Evolutionary conservation across 2,888 invertebrate genomes (phyloP).

Genomic region (Spicauda simplicius): DNA sequence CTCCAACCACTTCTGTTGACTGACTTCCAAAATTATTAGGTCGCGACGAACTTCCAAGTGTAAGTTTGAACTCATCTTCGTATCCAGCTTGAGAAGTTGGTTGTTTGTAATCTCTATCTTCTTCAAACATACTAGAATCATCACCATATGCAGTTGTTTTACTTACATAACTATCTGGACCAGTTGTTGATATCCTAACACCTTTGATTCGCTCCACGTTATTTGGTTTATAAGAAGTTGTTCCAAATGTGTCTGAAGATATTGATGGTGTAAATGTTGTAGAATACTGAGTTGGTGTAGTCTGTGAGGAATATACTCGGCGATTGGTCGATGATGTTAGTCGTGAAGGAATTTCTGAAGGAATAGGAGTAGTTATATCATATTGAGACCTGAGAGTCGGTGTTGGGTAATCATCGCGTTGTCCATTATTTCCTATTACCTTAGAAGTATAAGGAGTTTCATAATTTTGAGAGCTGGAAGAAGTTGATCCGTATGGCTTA

Average conservation of each 20-base stretch:
- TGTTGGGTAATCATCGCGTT: not conserved
- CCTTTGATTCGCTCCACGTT: not conserved
- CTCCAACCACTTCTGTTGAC: constrained; percentile 53
- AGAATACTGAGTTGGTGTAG: not conserved
- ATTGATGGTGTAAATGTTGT: constrained; percentile 11
- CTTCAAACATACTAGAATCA: not conserved
- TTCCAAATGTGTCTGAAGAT: not conserved
- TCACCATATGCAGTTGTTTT: constrained; percentile 9
- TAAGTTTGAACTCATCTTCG: not conserved
- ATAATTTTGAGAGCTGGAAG: constrained; percentile 1
- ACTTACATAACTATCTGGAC: not conserved
- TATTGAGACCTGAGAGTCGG: constrained; percentile 8
- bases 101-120: not conserved
- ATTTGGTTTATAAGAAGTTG: not conserved
- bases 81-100: not conserved
- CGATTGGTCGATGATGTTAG: constrained; percentile 1
- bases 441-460: not conserved
- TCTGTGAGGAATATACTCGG: not conserved
- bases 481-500: constrained; percentile 2
- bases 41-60: not conserved
- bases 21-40: not conserved
- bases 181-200: constrained; percentile 2
- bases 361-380: constrained; percentile 46
- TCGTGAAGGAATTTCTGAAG: constrained; percentile 35
- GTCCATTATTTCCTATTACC: not conserved